Conservation (phyloP, 2,797 vertebrate genomes). For the Xiphophorus birchmanni region DNA sequence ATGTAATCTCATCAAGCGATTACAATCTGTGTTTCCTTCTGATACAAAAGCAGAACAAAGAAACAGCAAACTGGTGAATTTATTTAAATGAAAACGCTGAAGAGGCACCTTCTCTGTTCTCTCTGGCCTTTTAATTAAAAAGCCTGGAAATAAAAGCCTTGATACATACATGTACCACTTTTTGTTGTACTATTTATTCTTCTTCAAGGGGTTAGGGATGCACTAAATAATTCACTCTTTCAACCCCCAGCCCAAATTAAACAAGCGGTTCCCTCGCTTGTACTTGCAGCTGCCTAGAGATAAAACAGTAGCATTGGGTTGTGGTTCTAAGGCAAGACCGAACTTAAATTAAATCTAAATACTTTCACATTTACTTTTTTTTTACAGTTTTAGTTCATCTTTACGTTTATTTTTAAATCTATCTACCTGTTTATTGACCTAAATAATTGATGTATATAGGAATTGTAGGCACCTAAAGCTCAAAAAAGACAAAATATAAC, state of each 20-base stretch:
- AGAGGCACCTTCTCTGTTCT: background rate
- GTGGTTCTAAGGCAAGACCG: background rate
- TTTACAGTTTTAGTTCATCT: background rate
- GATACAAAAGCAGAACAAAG: slow-evolving; percentile 53
- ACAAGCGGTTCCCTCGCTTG: background rate
- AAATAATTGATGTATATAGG: background rate
- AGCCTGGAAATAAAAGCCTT: background rate
- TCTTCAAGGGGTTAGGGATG: background rate
- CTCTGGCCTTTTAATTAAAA: slow-evolving; percentile 42
- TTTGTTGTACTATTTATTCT: background rate
- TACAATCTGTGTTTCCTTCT: slow-evolving; percentile 59
- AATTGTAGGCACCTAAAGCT: background rate
- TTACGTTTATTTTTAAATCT: background rate
- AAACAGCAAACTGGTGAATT: slow-evolving; percentile 8
- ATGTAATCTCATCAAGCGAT: slow-evolving; percentile 80
- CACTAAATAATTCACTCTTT: background rate
- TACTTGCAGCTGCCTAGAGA: background rate
- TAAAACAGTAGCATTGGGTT: background rate
- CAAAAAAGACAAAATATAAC: background rate
- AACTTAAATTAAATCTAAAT: background rate
- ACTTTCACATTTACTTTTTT: background rate
- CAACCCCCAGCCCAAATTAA: background rate
- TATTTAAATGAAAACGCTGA: slow-evolving; percentile 28
- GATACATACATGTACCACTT: slow-evolving; percentile 6
- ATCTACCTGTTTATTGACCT: background rate